Conservation (phyloP, 1,140 invertebrate genomes). For the Phenacoccus solenopsis region DNA sequence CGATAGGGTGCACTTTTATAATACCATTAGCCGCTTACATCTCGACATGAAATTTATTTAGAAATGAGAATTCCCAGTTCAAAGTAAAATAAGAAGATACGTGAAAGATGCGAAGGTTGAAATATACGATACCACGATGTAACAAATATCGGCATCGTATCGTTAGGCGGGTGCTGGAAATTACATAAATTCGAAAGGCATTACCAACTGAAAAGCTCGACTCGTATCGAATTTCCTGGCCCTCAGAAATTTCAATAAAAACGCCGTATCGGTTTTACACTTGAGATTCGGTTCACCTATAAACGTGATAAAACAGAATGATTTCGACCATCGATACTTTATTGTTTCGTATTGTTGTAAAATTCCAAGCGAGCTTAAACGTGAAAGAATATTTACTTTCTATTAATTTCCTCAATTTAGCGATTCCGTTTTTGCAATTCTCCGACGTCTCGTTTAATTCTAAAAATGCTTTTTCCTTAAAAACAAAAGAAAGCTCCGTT, state of each 20-base stretch:
- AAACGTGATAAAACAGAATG: too few species aligned
- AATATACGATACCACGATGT: too few species aligned
- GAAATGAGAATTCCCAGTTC: too few species aligned
- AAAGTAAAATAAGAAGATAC: too few species aligned
- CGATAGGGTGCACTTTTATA: too few species aligned
- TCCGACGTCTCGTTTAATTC: neutral
- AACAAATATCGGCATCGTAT: neutral
- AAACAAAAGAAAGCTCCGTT: neutral
- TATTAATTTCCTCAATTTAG: neutral
- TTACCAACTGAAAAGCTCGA: conserved; percentile 38
- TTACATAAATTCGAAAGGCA: conserved; percentile 16
- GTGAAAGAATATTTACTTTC: neutral
- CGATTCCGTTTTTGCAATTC: neutral
- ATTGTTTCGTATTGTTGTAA: too few species aligned
- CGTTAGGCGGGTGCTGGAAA: neutral
- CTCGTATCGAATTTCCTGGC: conserved; percentile 40
- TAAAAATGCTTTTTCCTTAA: neutral
- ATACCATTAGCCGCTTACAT: too few species aligned
- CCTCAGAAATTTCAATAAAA: conserved; percentile 40
- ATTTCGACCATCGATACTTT: too few species aligned
- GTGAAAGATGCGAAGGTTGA: too few species aligned
- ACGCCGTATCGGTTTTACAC: conserved; percentile 35
- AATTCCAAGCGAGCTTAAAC: too few species aligned
- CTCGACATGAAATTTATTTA: too few species aligned
- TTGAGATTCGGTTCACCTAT: neutral